Base-by-base conservation (phyloP, 2,797 vertebrate genomes). In the Sternarchorhynchus goeldii region DNA sequence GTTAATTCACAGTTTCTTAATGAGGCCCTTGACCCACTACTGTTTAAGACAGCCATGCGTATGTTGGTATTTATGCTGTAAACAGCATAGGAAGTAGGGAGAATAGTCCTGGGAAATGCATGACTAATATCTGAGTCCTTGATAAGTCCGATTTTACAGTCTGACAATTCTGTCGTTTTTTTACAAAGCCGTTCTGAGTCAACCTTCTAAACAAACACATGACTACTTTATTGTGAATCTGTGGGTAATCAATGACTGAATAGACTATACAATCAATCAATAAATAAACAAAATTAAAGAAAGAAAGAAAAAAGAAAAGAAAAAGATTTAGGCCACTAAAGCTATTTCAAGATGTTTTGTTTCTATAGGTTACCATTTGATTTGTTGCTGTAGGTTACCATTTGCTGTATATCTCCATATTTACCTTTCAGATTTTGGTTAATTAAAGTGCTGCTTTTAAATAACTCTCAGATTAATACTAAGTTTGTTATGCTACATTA, bases 21-120 rank as follows among this genome's bases (percentile, higher is more conserved):
- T 4, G 45, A 77, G 75, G 25, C n/a, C 69, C 60, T 45, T 59
- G 64, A 73, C 18, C 53, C 60, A 29, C 31, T 10, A 56, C n/a
- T 70, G 50, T 70, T 70, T 69, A 70, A 70, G 66, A 50, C 20
- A 69, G 45, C 29, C 2, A 8, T 70, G 8, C 10, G 39, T 73
- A 76, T 74, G 64, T 73, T 78, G 74, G 59, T 45, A 70, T 74
- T 74, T 70, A 75, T 69, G 53, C 29, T 77, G 63, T 69, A 69
- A 81, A 74, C 55, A 77, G 32, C 17, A 60, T 39, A 73, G 69
- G 60, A 1, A 75, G 41, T 50, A 68, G 41, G 32, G 21, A 59
- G 32, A 57, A 34, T 21, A 8, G 60, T 58, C 60, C 16, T 64
- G 73, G 67, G 56, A 69, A 73, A 55, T 56, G 55, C 55, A 65